Evolutionary conservation across 2,888 invertebrate species (phyloP), one percentile per base, ranked within the genome.

Genomic region (Orthonychiurus folsomi): DNA sequence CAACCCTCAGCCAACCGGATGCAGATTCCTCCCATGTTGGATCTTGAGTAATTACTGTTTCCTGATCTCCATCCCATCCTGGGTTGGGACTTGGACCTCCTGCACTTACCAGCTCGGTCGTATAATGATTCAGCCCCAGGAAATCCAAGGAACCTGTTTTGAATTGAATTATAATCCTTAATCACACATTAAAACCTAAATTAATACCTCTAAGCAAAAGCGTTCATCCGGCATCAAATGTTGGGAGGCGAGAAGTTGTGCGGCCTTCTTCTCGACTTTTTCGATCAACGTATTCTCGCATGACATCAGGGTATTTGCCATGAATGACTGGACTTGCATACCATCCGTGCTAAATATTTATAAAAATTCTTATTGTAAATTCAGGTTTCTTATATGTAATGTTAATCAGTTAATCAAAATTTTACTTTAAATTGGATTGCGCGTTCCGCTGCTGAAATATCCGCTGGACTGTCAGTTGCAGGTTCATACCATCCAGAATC

Each of bases 271-370:
- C 62, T 37, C 66, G 24, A 58, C 77, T 77, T 59, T 76, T 77
- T 2, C 63, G 65, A 2, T 67, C 74, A 27, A 77, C 69, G 12
- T 73, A 73, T n/a, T 73, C 69, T 0, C 76, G 66, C 74, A 78
- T 74, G 0, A 73, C 59, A 25, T 73, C 65, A 0, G 77, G 77
- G 69, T 77, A 78, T 55, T 75, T 76, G 3, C 73, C 73, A 52
- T 60, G 65, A 37, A 66, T 62, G 12, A 73, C n/a, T 1, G 73
- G 73, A 52, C 76, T 72, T 2, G 75, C 74, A 25, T 76, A 69
- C 76, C 77, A 76, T 3, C 78, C 78, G n/a, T 76, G 60, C 77
- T 77, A 55, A 15, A 63, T n/a, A n/a, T n/a, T n/a, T n/a, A n/a
- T 62, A n/a, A 26, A 9, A 26, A 28, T 28, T n/a, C 25, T 15